phyloP scores from a whole-genome alignment of 2,888 invertebrate species.

The Periphyllus acericola region DNA sequence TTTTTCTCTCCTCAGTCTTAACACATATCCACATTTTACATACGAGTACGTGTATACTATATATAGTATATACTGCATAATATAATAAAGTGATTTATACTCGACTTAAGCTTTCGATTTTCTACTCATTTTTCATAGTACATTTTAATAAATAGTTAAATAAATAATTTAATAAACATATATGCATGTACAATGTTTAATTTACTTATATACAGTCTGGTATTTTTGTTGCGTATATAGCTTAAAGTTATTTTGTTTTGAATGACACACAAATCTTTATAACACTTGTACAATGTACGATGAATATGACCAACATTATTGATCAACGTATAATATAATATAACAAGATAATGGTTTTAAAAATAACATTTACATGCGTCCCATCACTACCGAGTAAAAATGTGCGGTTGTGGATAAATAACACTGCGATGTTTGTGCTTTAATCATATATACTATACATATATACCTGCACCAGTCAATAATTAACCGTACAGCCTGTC shows the following conservation, averaged over 20 bases:
- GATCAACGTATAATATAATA: too few relatives aligned
- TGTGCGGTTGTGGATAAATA: neutral
- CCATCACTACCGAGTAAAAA: neutral
- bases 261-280: too few relatives aligned
- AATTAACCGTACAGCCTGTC: too few relatives aligned
- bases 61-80: neutral
- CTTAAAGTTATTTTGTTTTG: too few relatives aligned
- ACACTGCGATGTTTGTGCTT: neutral
- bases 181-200: neutral
- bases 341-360: too few relatives aligned
- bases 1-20: neutral
- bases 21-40: neutral
- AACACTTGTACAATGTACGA: too few relatives aligned
- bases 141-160: neutral
- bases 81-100: neutral
- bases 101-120: neutral
- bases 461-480: too few relatives aligned
- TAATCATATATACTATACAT: too few relatives aligned
- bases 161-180: neutral
- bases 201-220: neutral
- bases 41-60: neutral
- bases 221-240: neutral
- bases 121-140: neutral
- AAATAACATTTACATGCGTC: neutral
- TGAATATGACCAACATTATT: too few relatives aligned